Conservation (phyloP, 1,140 invertebrate species). For the Neocloeon triangulifer region DNA sequence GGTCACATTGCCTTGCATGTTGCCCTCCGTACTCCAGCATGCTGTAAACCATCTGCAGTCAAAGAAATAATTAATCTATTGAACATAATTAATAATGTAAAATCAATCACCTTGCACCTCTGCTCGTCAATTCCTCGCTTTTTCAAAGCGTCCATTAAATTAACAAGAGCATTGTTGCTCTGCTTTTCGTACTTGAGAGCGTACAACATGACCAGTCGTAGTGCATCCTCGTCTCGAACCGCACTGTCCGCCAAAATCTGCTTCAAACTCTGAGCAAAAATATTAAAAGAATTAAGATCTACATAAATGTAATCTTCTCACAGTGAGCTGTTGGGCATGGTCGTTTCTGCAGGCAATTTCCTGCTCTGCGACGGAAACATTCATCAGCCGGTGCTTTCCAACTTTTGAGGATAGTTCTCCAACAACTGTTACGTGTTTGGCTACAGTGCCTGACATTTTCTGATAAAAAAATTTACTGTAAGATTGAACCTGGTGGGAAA, state of each 20-base stretch:
- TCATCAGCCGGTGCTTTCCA: conserved; percentile 50
- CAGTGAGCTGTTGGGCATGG: conserved; percentile 66
- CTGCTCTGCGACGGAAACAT: conserved; percentile 92
- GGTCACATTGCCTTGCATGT: conserved; percentile 51
- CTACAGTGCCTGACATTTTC: conserved; percentile 95
- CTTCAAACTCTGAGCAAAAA: conserved; percentile 35
- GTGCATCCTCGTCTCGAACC: conserved; percentile 55
- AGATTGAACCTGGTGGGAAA: too few species aligned
- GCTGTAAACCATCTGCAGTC: conserved; percentile 34
- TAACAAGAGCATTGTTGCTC: conserved; percentile 58
- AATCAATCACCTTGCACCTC: conserved; percentile 21
- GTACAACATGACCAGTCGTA: conserved; percentile 80
- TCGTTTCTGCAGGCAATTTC: conserved; percentile 84
- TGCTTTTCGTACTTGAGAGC: conserved; percentile 79
- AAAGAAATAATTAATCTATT: too few species aligned
- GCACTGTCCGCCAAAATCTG: conserved; percentile 42
- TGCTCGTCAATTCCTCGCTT: conserved; percentile 35
- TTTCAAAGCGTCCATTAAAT: conserved; percentile 47
- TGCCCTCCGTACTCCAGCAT: conserved; percentile 61
- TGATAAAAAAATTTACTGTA: conserved; percentile 17
- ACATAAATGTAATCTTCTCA: conserved; percentile 13
- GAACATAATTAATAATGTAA: too few species aligned
- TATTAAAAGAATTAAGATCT: too few species aligned
- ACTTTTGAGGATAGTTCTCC: conserved; percentile 81
- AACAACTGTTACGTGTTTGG: conserved; percentile 91